Evolutionary conservation across 2,113 vertebrate genomes (phyloP), one percentile per base, ranked within the genome.

Genomic region (Brachyhypopomus occidentalis): DNA sequence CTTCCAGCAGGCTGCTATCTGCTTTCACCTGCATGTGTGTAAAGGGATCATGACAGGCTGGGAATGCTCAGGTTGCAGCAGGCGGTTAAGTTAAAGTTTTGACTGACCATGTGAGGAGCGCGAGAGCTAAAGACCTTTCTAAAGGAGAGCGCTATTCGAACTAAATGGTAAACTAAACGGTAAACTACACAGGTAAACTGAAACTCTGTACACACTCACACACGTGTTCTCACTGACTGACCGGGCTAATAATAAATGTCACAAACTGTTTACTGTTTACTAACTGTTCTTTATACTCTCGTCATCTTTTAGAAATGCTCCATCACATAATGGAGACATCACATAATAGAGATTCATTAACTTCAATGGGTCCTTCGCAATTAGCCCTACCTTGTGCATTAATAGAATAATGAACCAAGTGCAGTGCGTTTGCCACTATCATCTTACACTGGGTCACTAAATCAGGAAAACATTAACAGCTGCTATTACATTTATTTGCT

Each of bases 171-270:
- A n/a, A n/a, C n/a, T n/a, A n/a, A n/a, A n/a, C n/a, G n/a, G n/a
- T n/a, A n/a, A 83, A 85, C 75, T 82, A 81, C 79, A 20, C 52
- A n/a, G 67, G 86, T 88, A 89, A 89, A 78, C 69, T 72, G 78
- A 90, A 79, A 84, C 84, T 72, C 75, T 67, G 23, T 27, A 34
- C 56, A n/a, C 9, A 34, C 81, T 83, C 63, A 27, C 48, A 14
- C 58, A 72, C 36, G 84, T 84, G 83, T 87, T 84, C 56, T 71
- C 80, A 77, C 80, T 72, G 62, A 75, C 67, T 81, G 70, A 84
- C 78, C 72, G 78, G 81, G 83, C 66, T 75, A 69, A 78, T 11
- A 72, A 70, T 22, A 41, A 41, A 80, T 52, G 30, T 74, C 71
- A 59, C 48, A 84, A 84, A 88, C 84, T 62, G 71, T 73, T 88